These are phyloP conservation scores for Passer montanus DNA, from an alignment of 2,113 vertebrate genomes.

Conservation along the genomic window DNA sequence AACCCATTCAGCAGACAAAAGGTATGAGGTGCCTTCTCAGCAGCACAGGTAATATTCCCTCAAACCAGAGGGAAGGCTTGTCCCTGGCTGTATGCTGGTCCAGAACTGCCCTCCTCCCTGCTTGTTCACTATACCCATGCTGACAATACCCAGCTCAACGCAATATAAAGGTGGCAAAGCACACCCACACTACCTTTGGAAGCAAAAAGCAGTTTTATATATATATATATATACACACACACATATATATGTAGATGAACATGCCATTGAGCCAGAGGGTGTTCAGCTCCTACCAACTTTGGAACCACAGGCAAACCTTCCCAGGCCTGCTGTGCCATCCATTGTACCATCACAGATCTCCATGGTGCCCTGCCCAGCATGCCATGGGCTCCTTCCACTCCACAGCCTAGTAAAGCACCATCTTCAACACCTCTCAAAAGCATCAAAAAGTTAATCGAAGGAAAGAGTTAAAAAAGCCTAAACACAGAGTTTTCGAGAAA, in stretches of 20 bases:
- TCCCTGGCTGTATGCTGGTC: not conserved
- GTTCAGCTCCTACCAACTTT: not conserved
- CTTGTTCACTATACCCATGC: not conserved
- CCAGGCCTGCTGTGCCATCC: not conserved
- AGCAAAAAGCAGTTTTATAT: not conserved
- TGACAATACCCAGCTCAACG: not conserved
- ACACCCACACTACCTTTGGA: not conserved
- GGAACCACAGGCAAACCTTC: not conserved
- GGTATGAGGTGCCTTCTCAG: not conserved
- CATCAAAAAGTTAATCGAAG: not conserved
- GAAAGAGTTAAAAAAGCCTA: not conserved
- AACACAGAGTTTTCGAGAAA: not conserved
- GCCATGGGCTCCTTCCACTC: not conserved
- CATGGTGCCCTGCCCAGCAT: not conserved
- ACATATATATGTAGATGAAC: not conserved
- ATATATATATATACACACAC: rapidly evolving
- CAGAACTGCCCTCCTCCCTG: not conserved
- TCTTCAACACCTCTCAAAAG: not conserved
- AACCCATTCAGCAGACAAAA: not conserved
- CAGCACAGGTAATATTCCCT: not conserved
- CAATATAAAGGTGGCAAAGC: not conserved
- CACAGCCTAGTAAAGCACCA: not conserved
- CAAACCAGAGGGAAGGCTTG: not conserved
- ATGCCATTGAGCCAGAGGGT: not conserved
- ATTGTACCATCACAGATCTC: not conserved